These are phyloP conservation scores for Wiebesia pumilae DNA, from an alignment of 1,140 invertebrate genomes.

Conservation along the genomic window DNA sequence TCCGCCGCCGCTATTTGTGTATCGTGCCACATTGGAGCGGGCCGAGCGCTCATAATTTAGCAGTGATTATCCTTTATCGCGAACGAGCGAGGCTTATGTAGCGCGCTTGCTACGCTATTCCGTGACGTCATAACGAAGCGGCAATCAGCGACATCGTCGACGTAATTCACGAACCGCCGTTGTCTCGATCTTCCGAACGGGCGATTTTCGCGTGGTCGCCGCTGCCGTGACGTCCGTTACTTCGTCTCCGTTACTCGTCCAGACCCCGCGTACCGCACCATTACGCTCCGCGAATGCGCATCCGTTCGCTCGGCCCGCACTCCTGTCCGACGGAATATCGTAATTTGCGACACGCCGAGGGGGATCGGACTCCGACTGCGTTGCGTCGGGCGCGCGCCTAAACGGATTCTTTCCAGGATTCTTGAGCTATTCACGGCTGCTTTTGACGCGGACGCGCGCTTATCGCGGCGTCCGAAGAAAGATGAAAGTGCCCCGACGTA, in stretches of 20 bases:
- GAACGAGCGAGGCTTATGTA: slow-evolving; percentile 60
- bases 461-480: background rate
- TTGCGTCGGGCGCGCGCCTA: background rate
- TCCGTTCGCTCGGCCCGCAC: background rate
- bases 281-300: too few species aligned
- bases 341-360: too few species aligned
- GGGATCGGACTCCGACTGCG: too few species aligned
- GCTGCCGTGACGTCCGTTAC: too few species aligned
- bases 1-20: slow-evolving; percentile 43
- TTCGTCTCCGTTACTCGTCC: too few species aligned
- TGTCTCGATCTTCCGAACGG: slow-evolving; percentile 64
- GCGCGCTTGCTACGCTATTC: slow-evolving; percentile 66
- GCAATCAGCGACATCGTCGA: slow-evolving; percentile 74
- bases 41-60: slow-evolving; percentile 45
- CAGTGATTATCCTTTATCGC: slow-evolving; percentile 67
- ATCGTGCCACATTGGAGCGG: slow-evolving; percentile 38
- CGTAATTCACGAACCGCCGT: slow-evolving; percentile 71
- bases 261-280: too few species aligned
- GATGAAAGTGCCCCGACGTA: background rate
- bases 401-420: slow-evolving; percentile 14
- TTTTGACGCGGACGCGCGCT: background rate
- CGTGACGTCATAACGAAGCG: slow-evolving; percentile 74
- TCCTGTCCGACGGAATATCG: too few species aligned
- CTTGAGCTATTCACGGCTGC: background rate
- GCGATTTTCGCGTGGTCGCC: too few species aligned